Base-by-base conservation (phyloP, 2,113 vertebrate genomes). In the Phaetusa simplex region DNA sequence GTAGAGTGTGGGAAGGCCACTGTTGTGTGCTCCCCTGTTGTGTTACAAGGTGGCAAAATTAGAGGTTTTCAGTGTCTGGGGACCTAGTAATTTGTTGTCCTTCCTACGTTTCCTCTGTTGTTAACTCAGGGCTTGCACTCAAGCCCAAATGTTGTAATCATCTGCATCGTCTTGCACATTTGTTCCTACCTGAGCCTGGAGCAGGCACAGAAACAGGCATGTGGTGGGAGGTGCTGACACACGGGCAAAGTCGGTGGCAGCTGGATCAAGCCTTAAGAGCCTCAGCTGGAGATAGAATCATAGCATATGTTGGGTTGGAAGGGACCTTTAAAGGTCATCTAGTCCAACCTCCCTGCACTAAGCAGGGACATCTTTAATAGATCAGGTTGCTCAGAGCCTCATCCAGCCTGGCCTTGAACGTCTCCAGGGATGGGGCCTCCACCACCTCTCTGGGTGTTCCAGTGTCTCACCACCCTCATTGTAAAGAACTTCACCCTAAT, bases 81-180 rank as follows among this genome's bases (percentile, higher is more conserved):
- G 64, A 95, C 88, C 58, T 66, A 89, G 62, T 89, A 85, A 96
- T 97, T 93, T 91, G 69, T 64, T 87, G 82, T 45, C 61, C 56
- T 78, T 69, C 29, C 21, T 56, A 47, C 0, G 0, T 72, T 59
- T 82, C 55, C 82, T 38, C 47, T 86, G 53, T 43, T 92, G 62
- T 73, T 90, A 88, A 64, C 45, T 69, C 21, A 30, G 38, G 45
- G 38, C 27, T 85, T 85, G 36, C 16, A 17, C 36, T 84, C 43
- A 50, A 77, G 67, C 42, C 42, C 32, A 50, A 43, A 64, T 64
- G 43, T 66, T 73, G 19, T 74, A 66, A 88, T 67, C 38, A 23
- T 18, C 34, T 74, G 8, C 36, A 30, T 52, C 5, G 8, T 43
- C 47, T 55, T 20, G 12, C 10, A 10, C 9, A 5, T 72, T 58